Evolutionary conservation across 2,888 invertebrate genomes (phyloP).

Genomic region (Agonopterix alstromeriana): DNA sequence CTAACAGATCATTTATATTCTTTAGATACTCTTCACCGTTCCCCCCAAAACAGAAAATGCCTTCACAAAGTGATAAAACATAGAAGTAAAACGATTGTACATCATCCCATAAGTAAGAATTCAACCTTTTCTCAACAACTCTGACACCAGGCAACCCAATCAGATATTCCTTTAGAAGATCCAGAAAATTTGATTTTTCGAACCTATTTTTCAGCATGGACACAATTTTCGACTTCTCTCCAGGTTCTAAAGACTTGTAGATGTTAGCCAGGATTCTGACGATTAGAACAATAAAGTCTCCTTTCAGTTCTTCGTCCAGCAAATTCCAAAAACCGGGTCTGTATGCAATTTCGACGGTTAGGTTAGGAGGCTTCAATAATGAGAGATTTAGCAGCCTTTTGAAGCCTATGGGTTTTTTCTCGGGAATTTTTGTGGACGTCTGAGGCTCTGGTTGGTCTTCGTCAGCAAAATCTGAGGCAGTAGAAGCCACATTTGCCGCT

Average conservation of each 20-base stretch:
- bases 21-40: conserved; percentile 32
- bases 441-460: conserved; percentile 36
- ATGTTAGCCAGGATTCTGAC: conserved; percentile 56
- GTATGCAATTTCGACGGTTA: conserved; percentile 57
- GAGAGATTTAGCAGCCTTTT: conserved; percentile 60
- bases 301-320: conserved; percentile 52
- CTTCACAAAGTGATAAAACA: conserved; percentile 43
- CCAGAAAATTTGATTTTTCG: conserved; percentile 46
- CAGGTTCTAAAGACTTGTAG: conserved; percentile 41
- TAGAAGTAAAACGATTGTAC: conserved; percentile 47
- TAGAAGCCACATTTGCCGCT: conserved; percentile 19
- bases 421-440: conserved; percentile 26
- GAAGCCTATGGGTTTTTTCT: conserved; percentile 64
- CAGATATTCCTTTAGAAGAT: conserved; percentile 43
- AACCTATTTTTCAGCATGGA: conserved; percentile 42
- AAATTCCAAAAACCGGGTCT: conserved; percentile 64
- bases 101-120: conserved; percentile 61
- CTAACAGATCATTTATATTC: conserved; percentile 38
- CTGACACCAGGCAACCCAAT: conserved; percentile 41
- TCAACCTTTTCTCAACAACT: conserved; percentile 54
- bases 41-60: conserved; percentile 40
- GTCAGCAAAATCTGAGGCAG: conserved; percentile 33
- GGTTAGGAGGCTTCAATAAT: conserved; percentile 44
- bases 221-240: conserved; percentile 47
- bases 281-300: conserved; percentile 65